phyloP scores from a whole-genome alignment of 2,888 invertebrate genomes.

The Dryococelus australis region DNA sequence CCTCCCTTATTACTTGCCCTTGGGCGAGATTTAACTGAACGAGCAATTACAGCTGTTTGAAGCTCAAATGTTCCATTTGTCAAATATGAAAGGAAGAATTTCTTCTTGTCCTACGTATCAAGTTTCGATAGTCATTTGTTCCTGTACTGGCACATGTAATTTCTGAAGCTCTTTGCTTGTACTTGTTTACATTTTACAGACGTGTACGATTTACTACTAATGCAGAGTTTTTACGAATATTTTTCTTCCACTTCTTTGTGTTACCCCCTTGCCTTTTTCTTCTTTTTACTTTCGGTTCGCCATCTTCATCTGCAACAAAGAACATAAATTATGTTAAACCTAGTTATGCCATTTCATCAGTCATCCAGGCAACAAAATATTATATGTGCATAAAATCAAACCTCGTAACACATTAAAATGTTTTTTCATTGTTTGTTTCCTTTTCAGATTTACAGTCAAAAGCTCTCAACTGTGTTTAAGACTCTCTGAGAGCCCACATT shows the following conservation, averaged over 20 bases:
- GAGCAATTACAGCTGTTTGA: slow-evolving; percentile 21
- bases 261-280: not conserved
- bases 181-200: slow-evolving; percentile 12
- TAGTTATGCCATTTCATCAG: not conserved
- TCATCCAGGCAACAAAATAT: too few species aligned
- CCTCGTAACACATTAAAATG: too few species aligned
- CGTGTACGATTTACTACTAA: slow-evolving; percentile 2
- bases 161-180: not conserved
- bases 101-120: not conserved
- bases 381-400: too few species aligned
- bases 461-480: too few species aligned
- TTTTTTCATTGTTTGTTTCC: too few species aligned
- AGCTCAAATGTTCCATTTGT: slow-evolving; percentile 4
- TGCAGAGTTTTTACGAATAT: slow-evolving; percentile 6
- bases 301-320: not conserved
- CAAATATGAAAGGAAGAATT: not conserved
- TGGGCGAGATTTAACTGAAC: slow-evolving; percentile 17
- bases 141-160: not conserved
- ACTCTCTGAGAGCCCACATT: too few species aligned
- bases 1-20: not conserved
- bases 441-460: too few species aligned
- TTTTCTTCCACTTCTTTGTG: slow-evolving; percentile 13
- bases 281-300: not conserved
- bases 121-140: not conserved
- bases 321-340: not conserved